Evolutionary conservation across 2,888 invertebrate species (phyloP), one percentile per base, ranked within the genome.

Genomic region (Sabatieria punctata): DNA sequence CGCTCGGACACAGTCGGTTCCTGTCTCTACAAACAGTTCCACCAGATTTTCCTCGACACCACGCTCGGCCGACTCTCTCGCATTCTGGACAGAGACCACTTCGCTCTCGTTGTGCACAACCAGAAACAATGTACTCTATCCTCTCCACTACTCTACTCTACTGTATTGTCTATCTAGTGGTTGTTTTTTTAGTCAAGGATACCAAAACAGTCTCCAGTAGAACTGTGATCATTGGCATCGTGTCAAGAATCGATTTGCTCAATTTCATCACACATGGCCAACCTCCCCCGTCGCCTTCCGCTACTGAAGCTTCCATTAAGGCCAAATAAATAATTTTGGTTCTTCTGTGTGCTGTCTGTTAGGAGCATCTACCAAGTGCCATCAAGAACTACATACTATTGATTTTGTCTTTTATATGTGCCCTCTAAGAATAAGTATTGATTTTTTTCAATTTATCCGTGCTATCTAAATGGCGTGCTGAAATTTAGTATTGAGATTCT

Each of bases 21-120:
- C 58, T 77, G 77, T 25, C 66, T 78, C 8, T 75, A 78, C 53
- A 78, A 79, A 58, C 79, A 82, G 60, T 82, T 78, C 62, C 77
- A 79, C 50, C 79, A 79, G 62, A 68, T 84, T 22, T 71, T 75
- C 39, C 69, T 75, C 43, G 67, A 75, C 48, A 77, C 79, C 3
- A 74, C 74, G 8, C 68, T 88, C 15, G 83, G 84, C 2, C 73
- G 74, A 53, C 70, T 85, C 38, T 82, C 85, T 1, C 73, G 81
- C 45, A 75, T 85, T 59, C 71, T 89, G 45, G 84, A 88, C 63
- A 77, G 77, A 43, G 79, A 86, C 53, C 73, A 79, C 22, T 84
- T 78, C 64, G 82, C 80, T 3, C 69, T 85, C 13, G 75, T 86
- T 38, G 66, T 76, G 2, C 71, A 75, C 49, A 69, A 74, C 26